Evolutionary conservation across 92 coral and sea anemone genomes (phyloP).

Genomic region (Bergia sp.): DNA sequence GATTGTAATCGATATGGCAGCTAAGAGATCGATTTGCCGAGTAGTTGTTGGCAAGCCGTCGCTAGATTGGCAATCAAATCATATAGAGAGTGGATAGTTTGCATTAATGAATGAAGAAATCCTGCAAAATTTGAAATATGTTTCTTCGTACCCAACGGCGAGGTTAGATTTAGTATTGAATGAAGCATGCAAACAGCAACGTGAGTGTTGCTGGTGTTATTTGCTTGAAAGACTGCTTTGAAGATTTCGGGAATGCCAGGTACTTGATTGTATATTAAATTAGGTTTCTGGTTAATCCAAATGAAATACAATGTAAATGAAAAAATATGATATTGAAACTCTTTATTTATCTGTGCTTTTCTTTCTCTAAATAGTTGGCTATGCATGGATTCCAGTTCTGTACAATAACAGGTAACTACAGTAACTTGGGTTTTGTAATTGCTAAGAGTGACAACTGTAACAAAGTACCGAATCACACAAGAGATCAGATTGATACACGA

Average conservation of each 20-base stretch:
- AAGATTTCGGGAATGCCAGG: background rate
- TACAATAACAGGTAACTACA: slow-evolving; percentile 75
- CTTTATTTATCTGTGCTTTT: slow-evolving; percentile 5
- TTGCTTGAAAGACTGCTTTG: too few relatives aligned
- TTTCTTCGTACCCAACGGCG: too few relatives aligned
- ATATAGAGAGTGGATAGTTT: too few relatives aligned
- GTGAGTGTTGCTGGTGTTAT: too few relatives aligned
- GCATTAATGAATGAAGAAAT: too few relatives aligned
- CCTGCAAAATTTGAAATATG: too few relatives aligned
- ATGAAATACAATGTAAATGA: background rate
- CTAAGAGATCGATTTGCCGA: too few relatives aligned
- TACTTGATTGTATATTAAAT: background rate
- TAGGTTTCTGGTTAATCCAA: background rate
- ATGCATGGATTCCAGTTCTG: slow-evolving; percentile 97
- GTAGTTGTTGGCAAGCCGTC: too few relatives aligned
- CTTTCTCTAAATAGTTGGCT: slow-evolving; percentile 73
- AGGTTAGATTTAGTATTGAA: too few relatives aligned
- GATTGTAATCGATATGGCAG: too few relatives aligned
- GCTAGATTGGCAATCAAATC: too few relatives aligned
- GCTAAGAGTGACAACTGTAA: background rate
- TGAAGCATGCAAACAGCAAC: too few relatives aligned
- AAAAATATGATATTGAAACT: background rate
- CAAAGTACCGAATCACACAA: background rate
- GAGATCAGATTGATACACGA: background rate
- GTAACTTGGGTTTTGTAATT: background rate